Evolutionary conservation across 1,140 invertebrate genomes (phyloP), one percentile per base, ranked within the genome.

Genomic region (Forficula auricularia): DNA sequence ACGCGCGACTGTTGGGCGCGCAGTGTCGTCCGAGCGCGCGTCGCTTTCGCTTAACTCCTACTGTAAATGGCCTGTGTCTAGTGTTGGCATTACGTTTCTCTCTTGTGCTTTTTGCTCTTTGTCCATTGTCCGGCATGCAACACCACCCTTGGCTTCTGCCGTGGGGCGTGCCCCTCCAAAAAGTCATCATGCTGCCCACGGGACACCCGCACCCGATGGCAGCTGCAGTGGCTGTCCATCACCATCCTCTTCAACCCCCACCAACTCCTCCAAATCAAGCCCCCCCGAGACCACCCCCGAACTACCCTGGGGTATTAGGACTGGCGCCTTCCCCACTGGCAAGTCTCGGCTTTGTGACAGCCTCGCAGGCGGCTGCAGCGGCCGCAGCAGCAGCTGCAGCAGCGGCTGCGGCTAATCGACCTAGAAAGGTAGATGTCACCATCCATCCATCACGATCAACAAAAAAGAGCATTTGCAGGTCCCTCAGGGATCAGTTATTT

Each of bases 101-200:
- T 27, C 4, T 4, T 27, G 22, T 27, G 22, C 10, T 10, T 27
- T 4, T 27, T 27, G 22, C 10, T 27, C 4, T 27, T 27, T 27
- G 22, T 27, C 10, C 10, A 27, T 27, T 27, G 22, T 27, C 33
- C 15, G 33, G 7, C 36, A 66, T 64, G 62, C 63, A 65, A 51
- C 64, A 68, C 49, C 63, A 63, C 50, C 60, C 62, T 19, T 68
- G 66, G 66, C 65, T 66, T 50, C 49, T 68, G 45, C 66, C 66
- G 19, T 68, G 66, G 66, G 66, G 65, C 12, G 59, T 68, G 43
- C 63, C 66, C 43, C 47, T 67, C 47, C 65, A 66, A 50, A 68
- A 68, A 52, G 64, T 68, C 62, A 57, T 67, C 34, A 62, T 63
- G 3, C 56, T 67, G 38, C 64, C 62, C 14, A 54, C 62, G 16